A percentile compares a stretch with the other conserved stretches of the same genome.
Evolutionary conservation across 2,888 invertebrate species (phyloP).

Genomic region (Cryptophagus acutangulus): DNA sequence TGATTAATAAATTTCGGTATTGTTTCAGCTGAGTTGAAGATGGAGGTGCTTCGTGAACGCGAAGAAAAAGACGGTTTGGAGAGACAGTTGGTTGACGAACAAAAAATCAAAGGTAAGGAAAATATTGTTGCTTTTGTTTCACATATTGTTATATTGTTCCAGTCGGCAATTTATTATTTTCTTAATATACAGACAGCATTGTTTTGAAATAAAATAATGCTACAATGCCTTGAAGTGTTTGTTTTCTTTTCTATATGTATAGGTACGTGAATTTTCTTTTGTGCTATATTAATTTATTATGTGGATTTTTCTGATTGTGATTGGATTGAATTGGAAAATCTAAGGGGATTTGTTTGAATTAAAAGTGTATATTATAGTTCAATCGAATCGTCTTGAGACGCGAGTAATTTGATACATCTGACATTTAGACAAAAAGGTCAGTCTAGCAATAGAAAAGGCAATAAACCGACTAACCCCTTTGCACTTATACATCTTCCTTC

Average conservation of each 20-base stretch:
- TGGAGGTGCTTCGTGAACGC: conserved; percentile 89
- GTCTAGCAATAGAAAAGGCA: conserved; percentile 33
- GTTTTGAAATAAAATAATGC: conserved; percentile 25
- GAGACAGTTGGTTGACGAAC: conserved; percentile 88
- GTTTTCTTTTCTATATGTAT: too few species aligned
- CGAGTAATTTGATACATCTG: conserved; percentile 29
- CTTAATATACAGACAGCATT: conserved; percentile 29
- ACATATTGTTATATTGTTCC: conserved; percentile 34
- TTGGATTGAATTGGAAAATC: too few species aligned
- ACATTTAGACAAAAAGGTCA: conserved; percentile 41
- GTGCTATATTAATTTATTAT: too few species aligned
- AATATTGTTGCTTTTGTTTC: conserved; percentile 21
- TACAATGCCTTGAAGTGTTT: conserved; percentile 11
- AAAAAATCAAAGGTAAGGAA: conserved; percentile 88
- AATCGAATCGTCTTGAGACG: conserved; percentile 25
- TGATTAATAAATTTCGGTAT: too few species aligned
- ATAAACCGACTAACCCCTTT: conserved; percentile 43
- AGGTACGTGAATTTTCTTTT: too few species aligned
- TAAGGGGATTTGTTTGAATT: background rate
- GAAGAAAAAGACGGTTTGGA: conserved; percentile 92
- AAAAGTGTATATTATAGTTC: background rate
- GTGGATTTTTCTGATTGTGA: too few species aligned
- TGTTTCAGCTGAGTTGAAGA: conserved; percentile 83
- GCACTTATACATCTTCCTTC: conserved; percentile 41
- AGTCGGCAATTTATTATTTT: conserved; percentile 28